Conservation (phyloP, 2,888 invertebrate species). For the Erannis defoliaria region DNA sequence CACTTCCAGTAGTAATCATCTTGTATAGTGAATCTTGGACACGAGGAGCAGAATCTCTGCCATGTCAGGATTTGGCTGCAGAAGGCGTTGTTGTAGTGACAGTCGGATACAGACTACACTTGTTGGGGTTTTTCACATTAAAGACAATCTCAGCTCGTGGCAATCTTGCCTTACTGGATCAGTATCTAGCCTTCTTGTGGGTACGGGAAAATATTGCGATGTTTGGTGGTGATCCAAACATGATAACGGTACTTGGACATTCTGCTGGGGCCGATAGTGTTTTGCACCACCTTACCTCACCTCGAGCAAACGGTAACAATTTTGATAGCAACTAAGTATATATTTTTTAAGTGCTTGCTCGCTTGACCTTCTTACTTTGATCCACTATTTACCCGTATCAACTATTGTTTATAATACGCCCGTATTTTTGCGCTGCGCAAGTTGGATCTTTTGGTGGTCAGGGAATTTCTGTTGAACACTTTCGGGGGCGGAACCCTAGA, state of each 20-base stretch:
- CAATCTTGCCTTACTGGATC: constrained; percentile 95
- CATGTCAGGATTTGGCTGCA: constrained; percentile 91
- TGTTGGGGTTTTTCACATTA: constrained; percentile 89
- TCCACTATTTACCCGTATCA: too few species aligned
- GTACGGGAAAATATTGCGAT: constrained; percentile 90
- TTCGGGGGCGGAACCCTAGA: too few species aligned
- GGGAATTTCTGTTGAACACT: too few species aligned
- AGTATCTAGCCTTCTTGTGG: constrained; percentile 93
- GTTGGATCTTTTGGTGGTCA: too few species aligned
- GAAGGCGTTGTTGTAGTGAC: constrained; percentile 90
- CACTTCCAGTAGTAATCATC: constrained; percentile 89
- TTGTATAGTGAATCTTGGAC: constrained; percentile 89
- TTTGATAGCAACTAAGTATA: neutral
- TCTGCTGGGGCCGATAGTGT: constrained; percentile 92
- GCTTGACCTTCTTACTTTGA: too few species aligned
- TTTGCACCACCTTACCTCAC: constrained; percentile 89
- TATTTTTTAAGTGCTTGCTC: too few species aligned
- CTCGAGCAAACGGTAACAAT: constrained; percentile 86
- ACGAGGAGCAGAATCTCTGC: constrained; percentile 80
- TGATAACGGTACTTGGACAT: constrained; percentile 94
- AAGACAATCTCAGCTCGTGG: constrained; percentile 88
- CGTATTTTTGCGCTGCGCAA: too few species aligned
- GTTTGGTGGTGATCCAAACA: constrained; percentile 93
- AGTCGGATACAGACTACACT: constrained; percentile 89
- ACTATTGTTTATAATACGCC: too few species aligned